phyloP scores from a whole-genome alignment of 2,797 vertebrate species.

The Pseudotriccus pelzelni region DNA sequence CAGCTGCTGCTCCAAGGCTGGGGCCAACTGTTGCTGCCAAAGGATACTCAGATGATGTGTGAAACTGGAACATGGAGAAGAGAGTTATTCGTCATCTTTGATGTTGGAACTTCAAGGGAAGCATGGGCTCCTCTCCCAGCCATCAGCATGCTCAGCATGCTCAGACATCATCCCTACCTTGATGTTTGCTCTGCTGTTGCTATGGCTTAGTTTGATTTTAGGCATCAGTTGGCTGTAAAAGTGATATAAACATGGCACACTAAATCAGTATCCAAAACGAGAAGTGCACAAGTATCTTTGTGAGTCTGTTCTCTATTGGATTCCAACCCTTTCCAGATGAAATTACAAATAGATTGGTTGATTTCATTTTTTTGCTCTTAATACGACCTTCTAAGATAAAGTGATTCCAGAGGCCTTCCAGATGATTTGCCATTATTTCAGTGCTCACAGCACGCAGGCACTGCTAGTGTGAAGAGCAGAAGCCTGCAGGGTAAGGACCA shows the following conservation, averaged over 20 bases:
- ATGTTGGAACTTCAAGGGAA: slow-evolving; percentile 41
- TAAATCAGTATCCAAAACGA: not conserved
- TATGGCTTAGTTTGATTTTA: not conserved
- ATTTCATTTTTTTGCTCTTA: slow-evolving; percentile 7
- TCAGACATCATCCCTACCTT: slow-evolving; percentile 37
- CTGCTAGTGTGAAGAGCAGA: not conserved
- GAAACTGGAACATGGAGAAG: slow-evolving; percentile 23
- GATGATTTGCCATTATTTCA: slow-evolving; percentile 21
- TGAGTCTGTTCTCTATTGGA: not conserved
- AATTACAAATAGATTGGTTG: slow-evolving; percentile 32
- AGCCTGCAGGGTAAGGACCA: not conserved
- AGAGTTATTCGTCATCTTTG: slow-evolving; percentile 52
- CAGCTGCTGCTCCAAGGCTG: slow-evolving; percentile 50
- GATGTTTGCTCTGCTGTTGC: slow-evolving; percentile 28
- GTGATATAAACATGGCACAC: not conserved
- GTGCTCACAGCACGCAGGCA: not conserved
- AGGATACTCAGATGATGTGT: slow-evolving; percentile 41
- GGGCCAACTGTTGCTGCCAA: slow-evolving; percentile 60
- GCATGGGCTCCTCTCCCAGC: not conserved
- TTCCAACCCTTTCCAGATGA: slow-evolving; percentile 42
- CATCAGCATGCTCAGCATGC: not conserved
- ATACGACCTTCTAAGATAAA: slow-evolving; percentile 4
- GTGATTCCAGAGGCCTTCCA: slow-evolving; percentile 49
- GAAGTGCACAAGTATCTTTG: not conserved
- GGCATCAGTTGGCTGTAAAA: not conserved